Conservation (phyloP, 1,140 invertebrate genomes). For the Zaprionus davidi region DNA sequence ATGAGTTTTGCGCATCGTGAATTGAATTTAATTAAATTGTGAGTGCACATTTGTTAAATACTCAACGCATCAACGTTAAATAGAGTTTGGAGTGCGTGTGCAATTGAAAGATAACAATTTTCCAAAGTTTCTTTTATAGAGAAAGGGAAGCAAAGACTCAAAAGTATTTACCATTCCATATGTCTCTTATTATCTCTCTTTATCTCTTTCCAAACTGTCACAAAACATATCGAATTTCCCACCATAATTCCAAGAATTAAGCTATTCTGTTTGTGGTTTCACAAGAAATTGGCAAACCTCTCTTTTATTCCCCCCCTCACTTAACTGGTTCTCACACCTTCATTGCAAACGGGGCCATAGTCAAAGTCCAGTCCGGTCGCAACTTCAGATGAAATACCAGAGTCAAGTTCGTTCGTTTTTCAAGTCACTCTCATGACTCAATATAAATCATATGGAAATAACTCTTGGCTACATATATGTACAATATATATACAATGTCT, state of each 20-base stretch:
- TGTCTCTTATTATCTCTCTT: neutral
- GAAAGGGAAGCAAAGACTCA: neutral
- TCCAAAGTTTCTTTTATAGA: neutral
- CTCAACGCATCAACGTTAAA: neutral
- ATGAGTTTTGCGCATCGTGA: constrained; percentile 58
- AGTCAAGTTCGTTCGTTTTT: constrained; percentile 72
- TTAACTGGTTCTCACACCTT: constrained; percentile 40
- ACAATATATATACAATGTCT: neutral
- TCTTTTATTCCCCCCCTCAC: neutral
- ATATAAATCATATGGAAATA: constrained; percentile 74
- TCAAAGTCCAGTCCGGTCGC: constrained; percentile 31
- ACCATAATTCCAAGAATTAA: neutral
- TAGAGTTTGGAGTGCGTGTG: constrained; percentile 3
- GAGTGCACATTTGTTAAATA: constrained; percentile 51
- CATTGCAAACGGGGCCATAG: neutral
- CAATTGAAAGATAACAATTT: neutral
- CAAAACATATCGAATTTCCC: constrained; percentile 1
- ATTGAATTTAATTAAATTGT: constrained; percentile 75
- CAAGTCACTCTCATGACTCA: constrained; percentile 79
- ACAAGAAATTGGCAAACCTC: neutral
- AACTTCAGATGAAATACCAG: constrained; percentile 32
- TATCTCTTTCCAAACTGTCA: neutral
- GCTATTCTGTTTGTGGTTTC: neutral
- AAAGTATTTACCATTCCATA: neutral
- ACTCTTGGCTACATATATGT: constrained; percentile 52